These are phyloP conservation scores for Drosophila putrida DNA, from an alignment of 2,888 invertebrate species.

Conservation along the genomic window DNA sequence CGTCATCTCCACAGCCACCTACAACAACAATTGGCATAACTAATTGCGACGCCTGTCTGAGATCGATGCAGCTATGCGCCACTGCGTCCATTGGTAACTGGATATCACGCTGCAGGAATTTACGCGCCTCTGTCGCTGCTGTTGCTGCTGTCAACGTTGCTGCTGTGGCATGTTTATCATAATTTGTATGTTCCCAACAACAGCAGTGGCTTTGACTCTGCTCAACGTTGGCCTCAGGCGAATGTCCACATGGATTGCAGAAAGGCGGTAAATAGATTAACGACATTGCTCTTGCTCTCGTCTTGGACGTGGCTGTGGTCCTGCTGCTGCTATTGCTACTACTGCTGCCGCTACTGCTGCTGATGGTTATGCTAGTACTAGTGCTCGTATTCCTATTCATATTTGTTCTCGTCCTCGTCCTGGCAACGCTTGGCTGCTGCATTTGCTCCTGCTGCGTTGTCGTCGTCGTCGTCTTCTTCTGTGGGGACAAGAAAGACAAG, in stretches of 20 bases:
- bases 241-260: slow-evolving; percentile 81
- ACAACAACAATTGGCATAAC: slow-evolving; percentile 79
- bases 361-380: slow-evolving; percentile 14
- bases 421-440: slow-evolving; percentile 51
- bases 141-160: slow-evolving; percentile 46
- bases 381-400: slow-evolving; percentile 3
- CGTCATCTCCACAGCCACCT: slow-evolving; percentile 35
- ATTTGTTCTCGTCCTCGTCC: slow-evolving; percentile 35
- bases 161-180: slow-evolving; percentile 72
- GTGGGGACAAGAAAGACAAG: slow-evolving; percentile 64
- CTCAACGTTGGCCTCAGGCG: slow-evolving; percentile 68
- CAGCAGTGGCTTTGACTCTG: slow-evolving; percentile 39
- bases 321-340: slow-evolving; percentile 24
- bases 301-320: slow-evolving; percentile 64
- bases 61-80: slow-evolving; percentile 61
- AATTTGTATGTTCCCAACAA: slow-evolving; percentile 68
- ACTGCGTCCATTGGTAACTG: slow-evolving; percentile 49
- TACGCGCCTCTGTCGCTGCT: slow-evolving; percentile 24
- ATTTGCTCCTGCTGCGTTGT: slow-evolving; percentile 32
- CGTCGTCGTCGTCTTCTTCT: slow-evolving; percentile 12
- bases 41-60: slow-evolving; percentile 76
- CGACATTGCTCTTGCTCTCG: slow-evolving; percentile 76
- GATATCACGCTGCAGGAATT: slow-evolving; percentile 70
- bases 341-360: slow-evolving; percentile 28
- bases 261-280: slow-evolving; percentile 83